phyloP scores from a whole-genome alignment of 2,888 invertebrate species.

The Malthinus flaveolus region DNA sequence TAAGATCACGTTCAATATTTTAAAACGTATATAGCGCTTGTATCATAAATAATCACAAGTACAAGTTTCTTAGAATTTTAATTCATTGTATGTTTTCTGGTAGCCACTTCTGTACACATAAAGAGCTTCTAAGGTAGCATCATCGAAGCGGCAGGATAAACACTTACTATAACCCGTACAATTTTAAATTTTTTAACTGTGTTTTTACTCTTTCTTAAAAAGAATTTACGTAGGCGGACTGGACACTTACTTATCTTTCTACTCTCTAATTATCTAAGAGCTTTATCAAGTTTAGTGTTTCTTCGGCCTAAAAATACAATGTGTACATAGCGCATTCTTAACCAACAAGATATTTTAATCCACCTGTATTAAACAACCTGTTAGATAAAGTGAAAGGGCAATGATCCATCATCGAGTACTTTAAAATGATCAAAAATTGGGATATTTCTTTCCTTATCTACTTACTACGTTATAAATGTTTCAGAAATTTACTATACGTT shows the following conservation, averaged over 20 bases:
- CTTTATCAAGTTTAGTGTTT: slow-evolving; percentile 50
- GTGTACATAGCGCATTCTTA: slow-evolving; percentile 41
- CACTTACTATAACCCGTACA: slow-evolving; percentile 33
- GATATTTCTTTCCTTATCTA: slow-evolving; percentile 18
- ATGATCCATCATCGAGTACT: slow-evolving; percentile 35
- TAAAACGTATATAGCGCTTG: slow-evolving; percentile 38
- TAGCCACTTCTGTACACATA: slow-evolving; percentile 41
- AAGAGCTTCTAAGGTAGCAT: slow-evolving; percentile 40
- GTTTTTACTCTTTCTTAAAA: slow-evolving; percentile 30
- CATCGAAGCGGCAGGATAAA: slow-evolving; percentile 35
- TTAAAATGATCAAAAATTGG: slow-evolving; percentile 34
- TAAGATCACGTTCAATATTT: slow-evolving; percentile 48
- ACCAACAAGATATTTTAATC: slow-evolving; percentile 40
- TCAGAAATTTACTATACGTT: no score
- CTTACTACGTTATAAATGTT: no score
- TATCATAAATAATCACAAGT: slow-evolving; percentile 48
- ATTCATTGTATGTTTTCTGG: slow-evolving; percentile 43
- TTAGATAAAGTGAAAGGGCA: slow-evolving; percentile 40
- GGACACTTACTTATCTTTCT: slow-evolving; percentile 48
- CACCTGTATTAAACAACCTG: slow-evolving; percentile 39
- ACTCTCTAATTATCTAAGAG: slow-evolving; percentile 52
- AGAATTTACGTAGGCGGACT: slow-evolving; percentile 43
- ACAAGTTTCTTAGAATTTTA: slow-evolving; percentile 48
- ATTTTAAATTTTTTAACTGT: slow-evolving; percentile 41
- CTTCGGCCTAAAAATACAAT: slow-evolving; percentile 40